phyloP scores from a whole-genome alignment of 2,113 vertebrate species.

The Ammodytes marinus region DNA sequence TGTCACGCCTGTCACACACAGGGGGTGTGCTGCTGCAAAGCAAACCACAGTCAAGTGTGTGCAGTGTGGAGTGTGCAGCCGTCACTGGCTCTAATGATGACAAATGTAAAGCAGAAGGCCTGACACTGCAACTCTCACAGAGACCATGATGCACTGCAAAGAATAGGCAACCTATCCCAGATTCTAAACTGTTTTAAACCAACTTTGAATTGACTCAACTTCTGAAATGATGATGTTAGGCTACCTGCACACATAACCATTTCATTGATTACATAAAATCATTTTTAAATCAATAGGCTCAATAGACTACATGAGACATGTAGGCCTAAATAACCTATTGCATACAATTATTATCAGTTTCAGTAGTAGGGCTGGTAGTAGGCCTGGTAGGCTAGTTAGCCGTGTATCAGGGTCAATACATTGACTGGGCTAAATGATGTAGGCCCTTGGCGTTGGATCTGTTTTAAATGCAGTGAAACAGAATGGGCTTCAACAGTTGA shows the following conservation, averaged over 20 bases:
- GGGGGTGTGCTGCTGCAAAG: constrained; percentile 8
- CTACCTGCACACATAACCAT: background rate
- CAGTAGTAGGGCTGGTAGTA: background rate
- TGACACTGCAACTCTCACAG: constrained; percentile 31
- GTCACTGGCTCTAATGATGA: constrained; percentile 50
- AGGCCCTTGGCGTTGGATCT: background rate
- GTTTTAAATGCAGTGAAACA: background rate
- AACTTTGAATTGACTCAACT: too few relatives aligned
- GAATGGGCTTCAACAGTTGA: background rate
- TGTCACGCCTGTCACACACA: constrained; percentile 49
- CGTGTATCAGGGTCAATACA: background rate
- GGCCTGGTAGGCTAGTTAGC: background rate
- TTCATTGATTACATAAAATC: too few relatives aligned
- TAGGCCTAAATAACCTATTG: too few relatives aligned
- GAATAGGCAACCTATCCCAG: background rate
- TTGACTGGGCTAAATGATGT: background rate
- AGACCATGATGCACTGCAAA: constrained; percentile 11
- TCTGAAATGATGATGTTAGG: background rate
- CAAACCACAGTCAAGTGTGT: constrained; percentile 3
- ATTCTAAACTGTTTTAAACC: too few relatives aligned
- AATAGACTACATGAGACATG: too few relatives aligned
- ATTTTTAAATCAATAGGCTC: too few relatives aligned
- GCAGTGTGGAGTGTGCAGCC: constrained; percentile 24
- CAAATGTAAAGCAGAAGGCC: constrained; percentile 44
- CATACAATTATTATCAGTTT: too few relatives aligned